A percentile compares a stretch with the other conserved stretches of the same genome.
These are phyloP conservation scores for Diplodus puntazzo DNA, from an alignment of 2,797 vertebrate species.

Conservation along the genomic window DNA sequence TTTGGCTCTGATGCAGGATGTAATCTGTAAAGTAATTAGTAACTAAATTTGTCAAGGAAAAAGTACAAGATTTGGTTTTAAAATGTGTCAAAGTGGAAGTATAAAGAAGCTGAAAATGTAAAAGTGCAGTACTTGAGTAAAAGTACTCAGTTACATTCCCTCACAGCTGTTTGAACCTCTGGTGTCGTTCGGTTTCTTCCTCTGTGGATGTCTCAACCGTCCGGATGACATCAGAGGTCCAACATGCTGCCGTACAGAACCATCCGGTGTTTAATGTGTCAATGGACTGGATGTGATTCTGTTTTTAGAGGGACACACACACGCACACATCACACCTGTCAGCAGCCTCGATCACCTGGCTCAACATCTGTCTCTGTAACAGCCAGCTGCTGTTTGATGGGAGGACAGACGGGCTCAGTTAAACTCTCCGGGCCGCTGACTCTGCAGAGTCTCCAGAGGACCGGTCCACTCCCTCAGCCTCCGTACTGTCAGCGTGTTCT, in stretches of 20 bases:
- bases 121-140: no score
- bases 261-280: neutral
- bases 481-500: neutral
- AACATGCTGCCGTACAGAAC: neutral
- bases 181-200: neutral
- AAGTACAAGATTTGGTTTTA: no score
- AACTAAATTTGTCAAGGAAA: no score
- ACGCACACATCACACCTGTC: slow-evolving; percentile 42
- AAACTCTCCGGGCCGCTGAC: neutral
- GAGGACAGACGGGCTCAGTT: slow-evolving; percentile 27
- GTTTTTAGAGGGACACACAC: neutral
- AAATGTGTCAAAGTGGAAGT: no score
- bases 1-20: no score
- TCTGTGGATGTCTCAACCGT: neutral
- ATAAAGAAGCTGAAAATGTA: no score
- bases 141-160: no score
- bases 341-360: slow-evolving; percentile 1
- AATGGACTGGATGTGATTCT: neutral
- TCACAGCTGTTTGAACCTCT: neutral
- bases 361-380: slow-evolving; percentile 47
- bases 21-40: no score
- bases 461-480: neutral
- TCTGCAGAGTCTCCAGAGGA: neutral
- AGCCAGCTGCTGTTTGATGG: slow-evolving; percentile 49
- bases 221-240: no score